Evolutionary conservation across 2,113 vertebrate genomes (phyloP).

Genomic region (Myodes glareolus): DNA sequence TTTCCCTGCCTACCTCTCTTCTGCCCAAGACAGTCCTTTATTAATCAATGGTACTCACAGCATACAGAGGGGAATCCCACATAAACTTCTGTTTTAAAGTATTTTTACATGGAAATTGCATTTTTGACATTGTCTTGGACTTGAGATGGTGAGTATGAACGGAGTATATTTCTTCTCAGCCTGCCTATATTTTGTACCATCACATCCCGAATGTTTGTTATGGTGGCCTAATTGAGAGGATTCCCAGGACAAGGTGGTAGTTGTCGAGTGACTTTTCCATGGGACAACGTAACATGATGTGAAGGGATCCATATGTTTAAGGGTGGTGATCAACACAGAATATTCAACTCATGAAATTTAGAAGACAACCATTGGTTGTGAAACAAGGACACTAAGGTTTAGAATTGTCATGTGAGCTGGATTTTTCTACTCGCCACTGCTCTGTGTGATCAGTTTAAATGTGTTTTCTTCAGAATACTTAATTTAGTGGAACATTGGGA

Average conservation of each 20-base stretch:
- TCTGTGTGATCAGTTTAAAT: neutral
- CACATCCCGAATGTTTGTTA: neutral
- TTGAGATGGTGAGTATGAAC: neutral
- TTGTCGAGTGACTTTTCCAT: neutral
- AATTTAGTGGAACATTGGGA: neutral
- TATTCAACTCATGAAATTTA: neutral
- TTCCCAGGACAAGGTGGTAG: neutral
- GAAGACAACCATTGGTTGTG: neutral
- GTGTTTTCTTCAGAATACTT: neutral
- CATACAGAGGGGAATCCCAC: too few relatives aligned
- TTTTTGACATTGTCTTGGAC: neutral
- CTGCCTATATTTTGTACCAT: neutral
- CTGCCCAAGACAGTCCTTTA: too few relatives aligned
- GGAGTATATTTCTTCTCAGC: neutral
- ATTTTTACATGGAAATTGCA: neutral
- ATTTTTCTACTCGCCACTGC: neutral
- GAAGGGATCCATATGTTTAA: neutral
- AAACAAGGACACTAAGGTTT: neutral
- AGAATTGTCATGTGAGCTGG: neutral
- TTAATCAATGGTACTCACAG: too few relatives aligned
- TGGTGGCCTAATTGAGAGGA: neutral
- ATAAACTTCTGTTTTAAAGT: neutral
- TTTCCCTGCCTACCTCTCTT: too few relatives aligned
- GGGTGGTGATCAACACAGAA: neutral
- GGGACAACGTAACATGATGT: accelerated